A percentile compares a stretch with the other conserved stretches of the same genome.
These are phyloP conservation scores for Phodopus roborovskii DNA, from an alignment of 2,113 vertebrate genomes.

Conservation along the genomic window DNA sequence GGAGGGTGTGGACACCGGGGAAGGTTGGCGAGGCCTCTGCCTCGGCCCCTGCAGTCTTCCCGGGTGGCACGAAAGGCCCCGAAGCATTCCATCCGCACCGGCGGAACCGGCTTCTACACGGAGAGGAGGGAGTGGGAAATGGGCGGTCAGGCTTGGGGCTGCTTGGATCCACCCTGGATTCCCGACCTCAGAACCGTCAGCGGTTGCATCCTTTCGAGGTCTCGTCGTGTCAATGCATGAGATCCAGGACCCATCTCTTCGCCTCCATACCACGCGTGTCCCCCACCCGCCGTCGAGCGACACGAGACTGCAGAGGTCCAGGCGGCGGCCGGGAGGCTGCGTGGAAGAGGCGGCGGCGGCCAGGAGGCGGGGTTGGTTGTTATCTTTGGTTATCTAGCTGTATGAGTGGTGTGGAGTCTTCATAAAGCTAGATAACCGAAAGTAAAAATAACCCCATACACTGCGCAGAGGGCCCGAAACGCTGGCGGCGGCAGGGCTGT, in stretches of 20 bases:
- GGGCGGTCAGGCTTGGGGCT: background rate
- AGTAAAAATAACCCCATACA: constrained; percentile 99
- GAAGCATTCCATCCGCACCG: background rate
- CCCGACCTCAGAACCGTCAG: background rate
- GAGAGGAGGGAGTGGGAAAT: background rate
- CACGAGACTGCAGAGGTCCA: background rate
- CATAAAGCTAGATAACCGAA: constrained; percentile 99
- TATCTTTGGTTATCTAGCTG: constrained; percentile 94
- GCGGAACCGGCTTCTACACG: background rate
- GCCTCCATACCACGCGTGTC: background rate
- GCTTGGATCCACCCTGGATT: background rate
- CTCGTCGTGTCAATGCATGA: background rate
- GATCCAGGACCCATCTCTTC: background rate
- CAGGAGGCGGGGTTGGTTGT: constrained; percentile 92
- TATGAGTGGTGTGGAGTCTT: constrained; percentile 95
- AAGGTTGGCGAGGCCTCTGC: constrained; percentile 20
- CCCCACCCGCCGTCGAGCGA: background rate
- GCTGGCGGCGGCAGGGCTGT: constrained; percentile 50
- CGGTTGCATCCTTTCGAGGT: background rate
- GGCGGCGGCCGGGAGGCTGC: constrained; percentile 74
- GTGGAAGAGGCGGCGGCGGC: constrained; percentile 82
- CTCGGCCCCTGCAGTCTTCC: constrained; percentile 37
- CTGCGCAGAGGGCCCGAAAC: constrained; percentile 89
- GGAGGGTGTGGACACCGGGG: background rate
- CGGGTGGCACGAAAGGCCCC: constrained; percentile 69